Percentiles rank a stretch among this genome's conserved stretches.
These are phyloP conservation scores for Brachyistius frenatus DNA, from an alignment of 2,113 vertebrate species.

Conservation along the genomic window DNA sequence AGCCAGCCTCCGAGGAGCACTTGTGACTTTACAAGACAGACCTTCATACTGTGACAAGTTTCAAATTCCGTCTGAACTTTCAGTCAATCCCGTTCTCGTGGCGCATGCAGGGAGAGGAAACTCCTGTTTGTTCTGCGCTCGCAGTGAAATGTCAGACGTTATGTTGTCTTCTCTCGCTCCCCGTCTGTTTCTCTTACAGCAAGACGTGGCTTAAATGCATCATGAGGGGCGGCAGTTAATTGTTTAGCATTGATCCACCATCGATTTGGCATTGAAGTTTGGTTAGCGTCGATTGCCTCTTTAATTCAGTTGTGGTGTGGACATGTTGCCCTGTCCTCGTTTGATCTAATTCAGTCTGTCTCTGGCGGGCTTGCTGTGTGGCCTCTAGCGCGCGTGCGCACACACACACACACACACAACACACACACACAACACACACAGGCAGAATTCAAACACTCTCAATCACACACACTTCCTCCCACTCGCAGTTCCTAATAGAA, in stretches of 20 bases:
- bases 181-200: conserved; percentile 47
- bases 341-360: conserved; percentile 70
- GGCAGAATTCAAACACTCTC: conserved; percentile 10
- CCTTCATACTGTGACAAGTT: conserved; percentile 59
- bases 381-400: conserved; percentile 31
- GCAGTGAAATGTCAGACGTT: conserved; percentile 51
- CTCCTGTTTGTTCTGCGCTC: conserved; percentile 35
- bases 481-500: conserved; percentile 61
- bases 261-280: conserved; percentile 55
- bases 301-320: conserved; percentile 64
- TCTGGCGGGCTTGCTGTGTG: conserved; percentile 58
- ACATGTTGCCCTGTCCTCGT: conserved; percentile 60
- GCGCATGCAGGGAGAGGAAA: background rate
- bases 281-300: conserved; percentile 31
- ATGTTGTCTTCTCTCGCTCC: conserved; percentile 6
- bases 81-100: conserved; percentile 55
- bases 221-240: conserved; percentile 39
- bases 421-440: conserved; percentile 23
- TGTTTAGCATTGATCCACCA: conserved; percentile 65
- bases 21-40: conserved; percentile 56
- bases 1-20: conserved; percentile 42
- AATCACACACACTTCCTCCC: conserved; percentile 42
- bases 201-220: conserved; percentile 11
- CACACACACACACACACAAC: conserved; percentile 26
- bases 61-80: conserved; percentile 71